Base-by-base conservation (phyloP, 2,797 vertebrate genomes). In the Chelonia mydas region DNA sequence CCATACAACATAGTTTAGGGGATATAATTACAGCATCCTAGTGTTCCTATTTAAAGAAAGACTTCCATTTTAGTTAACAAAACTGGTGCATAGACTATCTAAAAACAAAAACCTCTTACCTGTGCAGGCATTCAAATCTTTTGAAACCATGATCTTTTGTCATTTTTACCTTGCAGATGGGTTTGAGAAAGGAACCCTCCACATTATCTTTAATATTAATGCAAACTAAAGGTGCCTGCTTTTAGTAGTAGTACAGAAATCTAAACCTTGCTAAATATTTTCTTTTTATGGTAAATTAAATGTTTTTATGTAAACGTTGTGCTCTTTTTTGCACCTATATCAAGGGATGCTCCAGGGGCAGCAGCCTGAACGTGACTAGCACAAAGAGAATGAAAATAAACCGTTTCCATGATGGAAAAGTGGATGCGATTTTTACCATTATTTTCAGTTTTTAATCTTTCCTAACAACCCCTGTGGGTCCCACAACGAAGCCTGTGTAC, bases 41-140 rank as follows among this genome's bases (percentile, higher is more conserved):
- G 17, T 72, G 21, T 72, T 11, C 11, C 3, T 72, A 23, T 25
- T 41, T 41, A 25, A 72, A 23, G 55, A 0, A 86, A 79, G 72
- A 23, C 84, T 94, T 47, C 19, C 10, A 47, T 83, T 28, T 94
- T 96, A 90, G 49, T 10, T 90, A 41, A 41, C 41, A 41, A 41
- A 41, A 41, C 41, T 41, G 41, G 41, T 41, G 41, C 41, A 41
- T 41, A 41, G 41, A 41, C 41, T 41, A 3, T 72, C 37, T 92
- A 61, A 94, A 84, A 97, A 91, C 84, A 37, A 84, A 5, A 80
- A 47, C 54, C 25, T 92, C 28, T 10, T 89, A 84, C 23, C 5
- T 47, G 15, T 59, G 41, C 80, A 92, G 41, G 59, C 1, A 0
- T 57, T 0, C 1, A 49, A 55, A 84, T 31, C 41, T 81, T 86